A percentile compares a stretch with the other conserved stretches of the same genome.
phyloP scores from a whole-genome alignment of 2,113 vertebrate species.

The Eretmochelys imbricata region DNA sequence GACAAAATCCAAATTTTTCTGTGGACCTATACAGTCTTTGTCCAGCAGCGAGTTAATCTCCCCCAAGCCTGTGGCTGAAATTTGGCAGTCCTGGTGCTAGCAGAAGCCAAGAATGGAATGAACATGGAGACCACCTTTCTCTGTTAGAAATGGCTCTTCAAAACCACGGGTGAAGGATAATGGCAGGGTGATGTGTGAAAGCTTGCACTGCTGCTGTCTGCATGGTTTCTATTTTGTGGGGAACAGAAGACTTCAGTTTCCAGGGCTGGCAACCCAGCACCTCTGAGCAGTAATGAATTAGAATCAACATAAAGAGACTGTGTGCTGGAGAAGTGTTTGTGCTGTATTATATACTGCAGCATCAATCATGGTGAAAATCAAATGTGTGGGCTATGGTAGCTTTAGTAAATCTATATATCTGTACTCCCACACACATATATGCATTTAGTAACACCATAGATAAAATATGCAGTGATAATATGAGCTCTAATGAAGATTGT shows the following conservation, averaged over 20 bases:
- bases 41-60: neutral
- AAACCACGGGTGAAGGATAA: neutral
- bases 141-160: neutral
- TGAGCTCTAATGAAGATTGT: neutral
- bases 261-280: slow-evolving; percentile 7
- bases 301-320: slow-evolving; percentile 15
- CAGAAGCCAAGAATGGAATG: neutral
- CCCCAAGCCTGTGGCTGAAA: neutral
- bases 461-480: neutral
- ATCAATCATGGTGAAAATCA: neutral
- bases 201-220: neutral
- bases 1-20: neutral
- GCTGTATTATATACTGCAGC: neutral
- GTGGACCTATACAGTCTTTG: neutral
- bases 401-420: neutral
- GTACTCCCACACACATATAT: neutral
- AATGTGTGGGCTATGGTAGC: neutral
- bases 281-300: slow-evolving; percentile 9
- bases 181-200: neutral
- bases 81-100: neutral
- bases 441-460: neutral
- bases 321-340: neutral
- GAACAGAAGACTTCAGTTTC: slow-evolving; percentile 34
- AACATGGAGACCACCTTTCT: neutral
- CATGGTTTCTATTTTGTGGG: neutral